These are phyloP conservation scores for Petaurus breviceps DNA, from an alignment of 2,113 vertebrate species.

Conservation along the genomic window DNA sequence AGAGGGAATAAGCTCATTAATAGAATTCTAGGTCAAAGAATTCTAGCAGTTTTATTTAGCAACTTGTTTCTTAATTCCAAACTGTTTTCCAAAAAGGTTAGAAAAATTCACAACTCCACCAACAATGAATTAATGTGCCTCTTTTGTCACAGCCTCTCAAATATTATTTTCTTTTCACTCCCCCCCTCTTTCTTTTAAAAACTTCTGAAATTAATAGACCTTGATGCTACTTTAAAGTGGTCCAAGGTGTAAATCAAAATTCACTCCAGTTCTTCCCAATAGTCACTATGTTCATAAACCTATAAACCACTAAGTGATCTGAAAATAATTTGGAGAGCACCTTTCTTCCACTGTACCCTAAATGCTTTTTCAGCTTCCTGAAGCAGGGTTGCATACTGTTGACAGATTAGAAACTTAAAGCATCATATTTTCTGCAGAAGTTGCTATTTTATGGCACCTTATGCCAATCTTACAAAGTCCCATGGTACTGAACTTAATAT, in stretches of 20 bases:
- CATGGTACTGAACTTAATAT: background rate
- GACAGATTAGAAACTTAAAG: background rate
- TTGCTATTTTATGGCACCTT: background rate
- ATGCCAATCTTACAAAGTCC: background rate
- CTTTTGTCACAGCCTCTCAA: background rate
- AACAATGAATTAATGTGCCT: too few species aligned
- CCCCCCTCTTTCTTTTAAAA: too few species aligned
- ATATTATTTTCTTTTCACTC: background rate
- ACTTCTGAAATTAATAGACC: background rate
- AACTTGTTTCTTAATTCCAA: background rate
- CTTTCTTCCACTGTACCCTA: background rate
- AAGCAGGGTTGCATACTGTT: background rate
- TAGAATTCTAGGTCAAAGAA: background rate
- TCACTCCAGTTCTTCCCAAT: background rate
- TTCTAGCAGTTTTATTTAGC: background rate
- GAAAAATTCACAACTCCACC: background rate
- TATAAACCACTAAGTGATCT: background rate
- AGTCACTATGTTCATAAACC: background rate
- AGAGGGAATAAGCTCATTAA: background rate
- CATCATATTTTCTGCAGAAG: background rate
- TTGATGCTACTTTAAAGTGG: background rate
- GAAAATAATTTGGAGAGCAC: background rate
- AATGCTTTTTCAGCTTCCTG: background rate
- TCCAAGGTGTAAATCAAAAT: background rate
- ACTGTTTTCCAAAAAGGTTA: background rate